A percentile compares a stretch with the other conserved stretches of the same genome.
Conservation (phyloP, 2,113 vertebrate genomes). For the Myocastor coypus region DNA sequence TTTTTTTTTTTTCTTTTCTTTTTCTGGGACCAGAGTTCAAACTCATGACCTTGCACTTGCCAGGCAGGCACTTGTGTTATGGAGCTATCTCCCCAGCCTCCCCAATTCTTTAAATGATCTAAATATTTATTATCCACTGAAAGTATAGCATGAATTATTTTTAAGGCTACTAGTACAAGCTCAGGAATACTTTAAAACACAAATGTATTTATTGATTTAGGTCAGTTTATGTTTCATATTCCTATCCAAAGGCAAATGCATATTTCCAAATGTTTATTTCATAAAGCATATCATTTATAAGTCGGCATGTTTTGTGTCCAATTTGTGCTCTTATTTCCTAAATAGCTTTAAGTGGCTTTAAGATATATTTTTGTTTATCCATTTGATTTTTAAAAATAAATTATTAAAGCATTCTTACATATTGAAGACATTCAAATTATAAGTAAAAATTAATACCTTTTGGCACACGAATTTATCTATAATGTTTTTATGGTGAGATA, state of each 20-base stretch:
- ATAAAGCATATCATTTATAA: not conserved
- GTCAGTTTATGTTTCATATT: conserved; percentile 23
- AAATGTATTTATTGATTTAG: conserved; percentile 8
- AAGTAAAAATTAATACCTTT: conserved; percentile 15
- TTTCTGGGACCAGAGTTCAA: too few species aligned
- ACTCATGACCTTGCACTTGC: too few species aligned
- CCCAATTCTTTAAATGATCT: not conserved
- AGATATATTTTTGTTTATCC: conserved; percentile 16
- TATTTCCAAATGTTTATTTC: not conserved
- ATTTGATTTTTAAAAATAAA: conserved; percentile 3
- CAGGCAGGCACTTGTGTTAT: too few species aligned
- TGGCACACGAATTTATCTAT: not conserved
- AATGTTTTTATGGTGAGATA: not conserved
- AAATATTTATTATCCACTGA: not conserved
- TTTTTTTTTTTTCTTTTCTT: too few species aligned
- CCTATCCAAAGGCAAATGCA: conserved; percentile 5
- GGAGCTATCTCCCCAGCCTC: too few species aligned
- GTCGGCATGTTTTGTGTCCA: not conserved
- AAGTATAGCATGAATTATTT: not conserved
- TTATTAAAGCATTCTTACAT: conserved; percentile 38
- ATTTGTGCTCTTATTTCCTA: not conserved
- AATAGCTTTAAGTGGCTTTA: not conserved
- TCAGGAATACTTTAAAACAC: conserved; percentile 22
- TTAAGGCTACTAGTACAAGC: not conserved
- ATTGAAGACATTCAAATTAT: conserved; percentile 14